A percentile compares a stretch with the other conserved stretches of the same genome.
Evolutionary conservation across 1,140 invertebrate genomes (phyloP).

Genomic region (Drosophila pseudoobscura): DNA sequence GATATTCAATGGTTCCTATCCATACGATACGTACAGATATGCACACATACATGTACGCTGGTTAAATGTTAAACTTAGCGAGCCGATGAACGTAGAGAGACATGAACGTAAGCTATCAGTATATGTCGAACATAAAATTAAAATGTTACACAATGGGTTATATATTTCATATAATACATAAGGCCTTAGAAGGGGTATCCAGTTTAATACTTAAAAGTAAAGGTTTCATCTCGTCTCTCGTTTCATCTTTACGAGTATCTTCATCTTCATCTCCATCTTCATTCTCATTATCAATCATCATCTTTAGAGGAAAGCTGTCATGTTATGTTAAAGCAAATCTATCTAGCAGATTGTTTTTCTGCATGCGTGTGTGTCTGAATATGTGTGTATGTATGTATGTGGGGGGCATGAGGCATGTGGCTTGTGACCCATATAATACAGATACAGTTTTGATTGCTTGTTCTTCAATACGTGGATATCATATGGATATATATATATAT

Average conservation of each 20-base stretch:
- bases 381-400: slow-evolving; percentile 3
- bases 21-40: slow-evolving; percentile 1
- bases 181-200: slow-evolving; percentile 60
- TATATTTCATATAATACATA: slow-evolving; percentile 80
- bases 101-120: slow-evolving; percentile 63
- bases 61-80: slow-evolving; percentile 59
- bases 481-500: background rate
- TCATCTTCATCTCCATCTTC: slow-evolving; percentile 2
- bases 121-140: slow-evolving; percentile 64
- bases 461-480: slow-evolving; percentile 32
- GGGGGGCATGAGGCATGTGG: slow-evolving; percentile 31
- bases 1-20: slow-evolving; percentile 16
- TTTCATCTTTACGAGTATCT: too few species aligned
- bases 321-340: slow-evolving; percentile 39
- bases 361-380: slow-evolving; percentile 38
- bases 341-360: slow-evolving; percentile 37
- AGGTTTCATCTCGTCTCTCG: slow-evolving; percentile 16
- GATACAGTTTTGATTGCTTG: slow-evolving; percentile 43
- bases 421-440: slow-evolving; percentile 77
- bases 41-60: slow-evolving; percentile 6
- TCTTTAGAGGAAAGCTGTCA: slow-evolving; percentile 15
- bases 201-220: slow-evolving; percentile 61
- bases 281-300: slow-evolving; percentile 8
- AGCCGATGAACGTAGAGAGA: slow-evolving; percentile 44
- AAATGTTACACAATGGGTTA: slow-evolving; percentile 60